Conservation (phyloP, 2,113 vertebrate species). For the Blennius ocellaris region DNA sequence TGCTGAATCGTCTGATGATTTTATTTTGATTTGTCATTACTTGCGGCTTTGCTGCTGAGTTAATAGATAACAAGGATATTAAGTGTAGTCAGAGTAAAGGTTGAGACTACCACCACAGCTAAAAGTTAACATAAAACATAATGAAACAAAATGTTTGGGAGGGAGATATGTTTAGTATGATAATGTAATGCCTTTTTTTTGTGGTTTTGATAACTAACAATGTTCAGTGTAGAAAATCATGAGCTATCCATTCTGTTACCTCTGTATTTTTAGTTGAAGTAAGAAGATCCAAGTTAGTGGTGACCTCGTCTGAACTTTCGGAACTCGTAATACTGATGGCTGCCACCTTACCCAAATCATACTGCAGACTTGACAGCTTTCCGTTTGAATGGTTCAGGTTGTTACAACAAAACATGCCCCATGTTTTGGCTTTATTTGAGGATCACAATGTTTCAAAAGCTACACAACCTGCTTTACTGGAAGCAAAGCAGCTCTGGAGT, state of each 20-base stretch:
- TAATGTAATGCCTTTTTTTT: not conserved
- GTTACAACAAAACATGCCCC: not conserved
- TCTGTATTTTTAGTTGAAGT: not conserved
- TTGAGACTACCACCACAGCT: too few species aligned
- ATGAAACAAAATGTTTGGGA: too few species aligned
- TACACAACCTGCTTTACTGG: not conserved
- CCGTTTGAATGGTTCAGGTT: not conserved
- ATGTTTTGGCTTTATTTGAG: not conserved
- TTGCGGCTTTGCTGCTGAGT: too few species aligned
- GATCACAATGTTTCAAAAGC: not conserved
- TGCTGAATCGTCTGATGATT: too few species aligned
- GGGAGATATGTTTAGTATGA: too few species aligned
- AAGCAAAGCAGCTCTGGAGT: not conserved
- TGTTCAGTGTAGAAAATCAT: not conserved
- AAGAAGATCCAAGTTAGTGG: not conserved
- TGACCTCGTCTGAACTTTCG: too few species aligned
- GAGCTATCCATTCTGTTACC: not conserved
- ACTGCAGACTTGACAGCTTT: not conserved
- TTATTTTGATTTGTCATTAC: too few species aligned
- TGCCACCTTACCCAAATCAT: not conserved
- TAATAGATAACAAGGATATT: too few species aligned
- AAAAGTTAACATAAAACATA: too few species aligned
- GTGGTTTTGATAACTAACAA: not conserved
- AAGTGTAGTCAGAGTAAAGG: too few species aligned
- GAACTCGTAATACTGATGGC: not conserved